phyloP scores from a whole-genome alignment of 1,140 invertebrate species.

The Proctacanthus coquilletti region DNA sequence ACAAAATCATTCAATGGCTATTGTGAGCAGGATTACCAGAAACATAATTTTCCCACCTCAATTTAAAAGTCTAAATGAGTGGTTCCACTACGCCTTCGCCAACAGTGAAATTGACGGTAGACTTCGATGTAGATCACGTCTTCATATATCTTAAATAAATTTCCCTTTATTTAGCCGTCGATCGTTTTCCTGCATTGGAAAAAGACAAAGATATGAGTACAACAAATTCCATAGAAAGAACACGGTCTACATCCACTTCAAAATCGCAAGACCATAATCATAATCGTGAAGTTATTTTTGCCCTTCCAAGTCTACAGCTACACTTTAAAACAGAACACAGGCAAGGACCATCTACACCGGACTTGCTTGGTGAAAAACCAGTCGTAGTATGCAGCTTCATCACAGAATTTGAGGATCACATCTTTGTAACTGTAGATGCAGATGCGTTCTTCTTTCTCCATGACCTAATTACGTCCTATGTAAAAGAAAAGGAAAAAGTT shows the following conservation, averaged over 20 bases:
- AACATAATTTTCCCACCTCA: conserved; percentile 88
- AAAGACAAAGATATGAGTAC: conserved; percentile 37
- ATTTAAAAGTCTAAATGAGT: conserved; percentile 84
- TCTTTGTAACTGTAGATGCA: conserved; percentile 93
- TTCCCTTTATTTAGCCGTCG: conserved; percentile 49
- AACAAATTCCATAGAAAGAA: conserved; percentile 35
- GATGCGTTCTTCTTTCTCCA: conserved; percentile 96
- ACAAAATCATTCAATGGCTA: conserved; percentile 75
- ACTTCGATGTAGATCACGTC: conserved; percentile 5
- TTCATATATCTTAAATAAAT: neutral
- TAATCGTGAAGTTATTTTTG: conserved; percentile 88
- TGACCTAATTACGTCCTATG: conserved; percentile 89
- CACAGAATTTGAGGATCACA: conserved; percentile 96
- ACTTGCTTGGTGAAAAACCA: conserved; percentile 63
- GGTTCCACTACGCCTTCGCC: conserved; percentile 93
- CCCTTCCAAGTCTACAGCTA: conserved; percentile 78
- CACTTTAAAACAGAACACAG: conserved; percentile 87
- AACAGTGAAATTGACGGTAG: conserved; percentile 85
- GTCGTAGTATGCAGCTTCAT: conserved; percentile 92
- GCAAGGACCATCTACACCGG: conserved; percentile 55
- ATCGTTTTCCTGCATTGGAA: conserved; percentile 75
- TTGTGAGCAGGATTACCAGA: conserved; percentile 78
- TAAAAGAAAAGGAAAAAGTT: conserved; percentile 79
- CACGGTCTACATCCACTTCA: conserved; percentile 27
- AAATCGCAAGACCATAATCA: conserved; percentile 72